These are phyloP conservation scores for Plutella xylostella DNA, from an alignment of 2,888 invertebrate genomes.

Conservation along the genomic window DNA sequence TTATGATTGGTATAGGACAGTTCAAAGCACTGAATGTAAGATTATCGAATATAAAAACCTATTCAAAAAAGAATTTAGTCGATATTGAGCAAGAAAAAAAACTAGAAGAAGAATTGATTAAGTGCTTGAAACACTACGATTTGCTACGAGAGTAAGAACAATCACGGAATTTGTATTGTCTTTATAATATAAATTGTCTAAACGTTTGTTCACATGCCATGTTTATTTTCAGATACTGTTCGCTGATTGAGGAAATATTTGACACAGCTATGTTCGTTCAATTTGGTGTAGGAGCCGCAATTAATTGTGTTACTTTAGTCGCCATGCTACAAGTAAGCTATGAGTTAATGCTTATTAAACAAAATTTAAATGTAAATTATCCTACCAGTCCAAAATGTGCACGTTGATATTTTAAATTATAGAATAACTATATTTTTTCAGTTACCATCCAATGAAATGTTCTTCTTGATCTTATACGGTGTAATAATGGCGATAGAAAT, in stretches of 20 bases:
- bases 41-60: neutral
- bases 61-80: neutral
- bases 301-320: neutral
- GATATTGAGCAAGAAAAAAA: neutral
- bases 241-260: neutral
- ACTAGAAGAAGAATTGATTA: neutral
- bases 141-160: neutral
- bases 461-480: slow-evolving; percentile 39
- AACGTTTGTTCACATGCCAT: neutral
- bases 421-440: neutral
- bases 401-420: neutral
- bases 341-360: neutral
- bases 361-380: too few relatives aligned
- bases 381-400: too few relatives aligned
- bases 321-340: neutral
- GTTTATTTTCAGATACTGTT: neutral
- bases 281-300: neutral
- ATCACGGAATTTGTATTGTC: neutral
- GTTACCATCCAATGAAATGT: slow-evolving; percentile 23
- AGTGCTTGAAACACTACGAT: neutral
- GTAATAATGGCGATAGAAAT: slow-evolving; percentile 36
- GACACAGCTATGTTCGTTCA: neutral
- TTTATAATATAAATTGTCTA: neutral
- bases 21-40: neutral
- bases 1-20: neutral